These are phyloP conservation scores for Drosophila differens DNA, from an alignment of 2,888 invertebrate species.

Conservation along the genomic window DNA sequence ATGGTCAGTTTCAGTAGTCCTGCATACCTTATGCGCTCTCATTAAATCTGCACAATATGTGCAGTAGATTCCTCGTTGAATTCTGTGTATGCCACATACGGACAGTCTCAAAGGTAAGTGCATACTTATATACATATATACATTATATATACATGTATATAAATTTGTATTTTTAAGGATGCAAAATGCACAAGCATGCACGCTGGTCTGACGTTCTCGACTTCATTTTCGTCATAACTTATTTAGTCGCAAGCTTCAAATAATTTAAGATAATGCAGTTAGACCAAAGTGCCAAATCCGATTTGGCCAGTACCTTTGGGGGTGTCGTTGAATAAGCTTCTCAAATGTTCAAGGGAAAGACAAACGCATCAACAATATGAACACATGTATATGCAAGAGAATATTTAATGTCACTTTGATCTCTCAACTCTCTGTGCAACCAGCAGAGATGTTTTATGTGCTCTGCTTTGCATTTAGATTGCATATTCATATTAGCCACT, in stretches of 20 bases:
- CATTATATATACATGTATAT: not conserved
- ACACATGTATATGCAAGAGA: constrained; percentile 38
- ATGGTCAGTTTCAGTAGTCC: constrained; percentile 20
- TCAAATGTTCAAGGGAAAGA: constrained; percentile 23
- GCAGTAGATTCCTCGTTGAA: not conserved
- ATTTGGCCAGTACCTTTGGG: constrained; percentile 48
- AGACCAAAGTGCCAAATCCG: constrained; percentile 71
- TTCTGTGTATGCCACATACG: not conserved
- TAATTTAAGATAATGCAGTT: constrained; percentile 64
- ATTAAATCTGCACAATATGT: constrained; percentile 57
- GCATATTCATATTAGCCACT: constrained; percentile 21
- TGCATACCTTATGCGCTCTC: constrained; percentile 30
- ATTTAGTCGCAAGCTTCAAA: constrained; percentile 61
- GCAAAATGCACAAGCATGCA: constrained; percentile 13
- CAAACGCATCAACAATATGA: not conserved
- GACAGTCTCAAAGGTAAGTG: constrained; percentile 18
- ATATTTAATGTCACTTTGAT: constrained; percentile 54
- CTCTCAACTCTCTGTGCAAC: constrained; percentile 35
- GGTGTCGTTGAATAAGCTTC: constrained; percentile 2
- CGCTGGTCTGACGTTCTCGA: constrained; percentile 19
- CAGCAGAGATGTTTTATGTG: constrained; percentile 10
- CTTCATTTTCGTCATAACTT: constrained; percentile 50
- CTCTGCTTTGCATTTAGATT: constrained; percentile 11
- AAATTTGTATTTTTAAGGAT: constrained; percentile 4
- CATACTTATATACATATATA: constrained; percentile 4